Conservation (phyloP, 1,140 invertebrate genomes). For the Bombus waltoni region DNA sequence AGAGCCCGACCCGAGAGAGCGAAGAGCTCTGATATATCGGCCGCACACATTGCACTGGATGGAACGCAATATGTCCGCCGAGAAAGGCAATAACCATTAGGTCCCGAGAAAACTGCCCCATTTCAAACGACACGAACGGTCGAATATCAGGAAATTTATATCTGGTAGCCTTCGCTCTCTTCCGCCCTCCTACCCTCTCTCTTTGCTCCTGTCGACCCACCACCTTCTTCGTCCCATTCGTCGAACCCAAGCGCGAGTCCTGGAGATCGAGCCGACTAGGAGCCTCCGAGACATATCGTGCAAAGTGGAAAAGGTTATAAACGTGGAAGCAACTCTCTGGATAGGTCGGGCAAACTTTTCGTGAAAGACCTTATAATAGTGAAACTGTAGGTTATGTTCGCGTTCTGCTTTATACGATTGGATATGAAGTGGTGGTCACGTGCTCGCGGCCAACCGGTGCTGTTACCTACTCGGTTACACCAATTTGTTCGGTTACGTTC, state of each 20-base stretch:
- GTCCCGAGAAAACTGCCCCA: slow-evolving; percentile 85
- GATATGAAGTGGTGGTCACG: slow-evolving; percentile 71
- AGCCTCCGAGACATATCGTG: slow-evolving; percentile 66
- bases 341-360: slow-evolving; percentile 58
- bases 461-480: slow-evolving; percentile 53
- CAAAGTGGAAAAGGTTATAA: slow-evolving; percentile 67
- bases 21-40: slow-evolving; percentile 83
- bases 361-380: slow-evolving; percentile 35
- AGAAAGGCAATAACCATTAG: slow-evolving; percentile 86
- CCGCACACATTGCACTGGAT: slow-evolving; percentile 85
- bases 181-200: neutral
- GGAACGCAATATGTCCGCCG: slow-evolving; percentile 86
- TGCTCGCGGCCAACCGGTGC: slow-evolving; percentile 46
- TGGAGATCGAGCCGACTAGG: slow-evolving; percentile 49
- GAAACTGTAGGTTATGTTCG: slow-evolving; percentile 33
- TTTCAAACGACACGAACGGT: slow-evolving; percentile 85
- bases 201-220: neutral
- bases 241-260: slow-evolving; percentile 54
- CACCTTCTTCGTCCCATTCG: slow-evolving; percentile 58
- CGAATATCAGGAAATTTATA: slow-evolving; percentile 85
- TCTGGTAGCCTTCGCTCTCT: slow-evolving; percentile 67
- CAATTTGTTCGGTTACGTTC: slow-evolving; percentile 21
- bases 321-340: slow-evolving; percentile 58
- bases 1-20: slow-evolving; percentile 64
- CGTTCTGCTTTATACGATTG: slow-evolving; percentile 19